A percentile compares a stretch with the other conserved stretches of the same genome.
These are phyloP conservation scores for Melanophora roralis DNA, from an alignment of 2,888 invertebrate genomes.

Conservation along the genomic window DNA sequence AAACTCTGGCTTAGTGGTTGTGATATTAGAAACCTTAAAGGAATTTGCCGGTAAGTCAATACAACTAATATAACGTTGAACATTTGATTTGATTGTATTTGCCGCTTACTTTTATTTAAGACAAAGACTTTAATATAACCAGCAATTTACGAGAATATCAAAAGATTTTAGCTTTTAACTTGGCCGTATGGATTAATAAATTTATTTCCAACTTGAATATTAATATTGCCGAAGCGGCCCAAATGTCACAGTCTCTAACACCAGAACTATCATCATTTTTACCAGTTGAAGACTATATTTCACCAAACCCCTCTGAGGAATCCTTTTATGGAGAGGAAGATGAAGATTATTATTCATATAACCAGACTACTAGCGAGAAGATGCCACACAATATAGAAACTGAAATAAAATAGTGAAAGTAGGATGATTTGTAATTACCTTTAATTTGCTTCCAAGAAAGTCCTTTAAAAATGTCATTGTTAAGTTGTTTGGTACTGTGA, in stretches of 20 bases:
- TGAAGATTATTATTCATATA: constrained; percentile 21
- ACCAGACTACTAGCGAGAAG: background rate
- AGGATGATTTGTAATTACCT: constrained; percentile 67
- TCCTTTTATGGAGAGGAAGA: constrained; percentile 63
- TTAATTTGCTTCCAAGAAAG: constrained; percentile 71
- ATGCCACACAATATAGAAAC: background rate
- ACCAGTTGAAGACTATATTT: constrained; percentile 74
- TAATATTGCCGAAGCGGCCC: constrained; percentile 62
- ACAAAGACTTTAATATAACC: constrained; percentile 71
- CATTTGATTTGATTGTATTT: background rate
- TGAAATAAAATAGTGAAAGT: constrained; percentile 8
- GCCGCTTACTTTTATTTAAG: constrained; percentile 66
- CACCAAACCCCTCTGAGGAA: constrained; percentile 64
- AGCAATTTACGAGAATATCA: constrained; percentile 72
- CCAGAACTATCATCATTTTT: constrained; percentile 66
- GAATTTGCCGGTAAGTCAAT: constrained; percentile 69
- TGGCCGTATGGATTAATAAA: constrained; percentile 75
- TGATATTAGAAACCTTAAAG: constrained; percentile 70
- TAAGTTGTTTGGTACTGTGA: constrained; percentile 73
- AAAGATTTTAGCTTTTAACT: constrained; percentile 71
- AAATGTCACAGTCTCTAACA: constrained; percentile 8
- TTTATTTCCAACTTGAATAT: constrained; percentile 74
- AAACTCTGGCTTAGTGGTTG: constrained; percentile 67
- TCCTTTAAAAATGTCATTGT: constrained; percentile 72
- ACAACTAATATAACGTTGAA: background rate